Evolutionary conservation across 1,140 invertebrate species (phyloP).

Genomic region (Colletes gigas): DNA sequence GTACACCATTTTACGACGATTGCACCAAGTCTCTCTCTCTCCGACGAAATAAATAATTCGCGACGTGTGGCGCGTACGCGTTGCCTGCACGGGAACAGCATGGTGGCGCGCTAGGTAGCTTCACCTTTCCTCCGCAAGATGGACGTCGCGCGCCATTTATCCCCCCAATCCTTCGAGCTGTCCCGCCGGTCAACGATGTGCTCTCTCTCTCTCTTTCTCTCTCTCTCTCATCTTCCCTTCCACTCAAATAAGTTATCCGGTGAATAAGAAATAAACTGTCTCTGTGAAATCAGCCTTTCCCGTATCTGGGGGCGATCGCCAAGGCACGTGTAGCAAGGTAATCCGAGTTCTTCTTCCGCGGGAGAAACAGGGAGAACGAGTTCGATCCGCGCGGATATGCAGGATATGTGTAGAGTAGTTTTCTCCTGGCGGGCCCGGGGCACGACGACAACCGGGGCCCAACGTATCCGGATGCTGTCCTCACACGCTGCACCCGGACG

Average conservation of each 20-base stretch:
- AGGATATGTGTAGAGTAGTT: conserved; percentile 54
- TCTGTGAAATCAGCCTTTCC: conserved; percentile 51
- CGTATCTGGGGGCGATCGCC: conserved; percentile 38
- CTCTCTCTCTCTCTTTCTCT: neutral
- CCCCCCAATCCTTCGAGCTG: too few relatives aligned
- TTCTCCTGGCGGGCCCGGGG: neutral
- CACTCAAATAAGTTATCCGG: conserved; percentile 26
- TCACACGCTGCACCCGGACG: conserved; percentile 82
- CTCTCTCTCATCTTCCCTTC: neutral
- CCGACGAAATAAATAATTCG: conserved; percentile 27
- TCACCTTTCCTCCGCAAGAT: neutral
- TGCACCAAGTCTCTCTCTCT: conserved; percentile 12
- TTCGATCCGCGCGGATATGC: conserved; percentile 40
- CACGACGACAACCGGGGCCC: neutral
- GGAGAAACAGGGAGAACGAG: conserved; percentile 37
- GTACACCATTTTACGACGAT: conserved; percentile 34
- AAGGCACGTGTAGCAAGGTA: conserved; percentile 51
- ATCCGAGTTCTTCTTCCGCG: conserved; percentile 39
- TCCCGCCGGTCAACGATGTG: neutral
- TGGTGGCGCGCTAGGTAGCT: too few relatives aligned
- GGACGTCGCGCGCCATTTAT: neutral
- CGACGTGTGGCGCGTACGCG: neutral
- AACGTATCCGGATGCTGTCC: neutral
- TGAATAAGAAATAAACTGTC: conserved; percentile 29
- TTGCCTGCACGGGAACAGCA: neutral